Evolutionary conservation across 2,797 vertebrate species (phyloP), one percentile per base, ranked within the genome.

Genomic region (Macrochelys suwanniensis): DNA sequence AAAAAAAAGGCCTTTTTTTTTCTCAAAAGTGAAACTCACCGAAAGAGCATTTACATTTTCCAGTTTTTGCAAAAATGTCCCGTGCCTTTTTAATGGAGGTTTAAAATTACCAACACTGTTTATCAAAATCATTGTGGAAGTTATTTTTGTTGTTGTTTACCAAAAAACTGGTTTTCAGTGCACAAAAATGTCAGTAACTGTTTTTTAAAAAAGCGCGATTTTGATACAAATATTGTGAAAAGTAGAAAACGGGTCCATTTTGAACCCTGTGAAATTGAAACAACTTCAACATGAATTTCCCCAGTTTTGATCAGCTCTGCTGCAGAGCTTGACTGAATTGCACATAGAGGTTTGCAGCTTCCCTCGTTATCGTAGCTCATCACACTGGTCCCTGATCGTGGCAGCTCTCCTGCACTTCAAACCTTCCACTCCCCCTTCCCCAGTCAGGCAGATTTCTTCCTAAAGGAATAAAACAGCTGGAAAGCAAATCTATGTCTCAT

Each of bases 391-490:
- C 88, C 92, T 90, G 84, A 59, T 85, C 82, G 94, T 85, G 47
- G 57, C 0, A 0, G 78, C 65, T 91, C 86, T 85, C 57, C 80
- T 84, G 92, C 81, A 86, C 54, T 94, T 94, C 97, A 91, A 95
- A 95, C 95, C 95, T 93, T 81, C 42, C 25, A 16, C 47, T n/a
- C 8, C 12, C 31, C 7, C 33, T 33, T 95, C 84, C 94, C 79
- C 82, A 95, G 93, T 89, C 91, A 45, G 85, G 85, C 93, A 79
- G 42, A 95, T 90, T 81, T 89, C 89, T 78, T 33, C 74, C 23
- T 80, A 94, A 90, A 94, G 90, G 79, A 94, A 49, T 57, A 92
- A 95, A 97, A 84, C 96, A 97, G 95, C 97, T 97, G 97, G 94
- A 82, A 96, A 95, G 96, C 80, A 95, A 93, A 96, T 97, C 88